Evolutionary conservation across 2,888 invertebrate genomes (phyloP), one percentile per base, ranked within the genome.

Genomic region (Monopis laevigella): DNA sequence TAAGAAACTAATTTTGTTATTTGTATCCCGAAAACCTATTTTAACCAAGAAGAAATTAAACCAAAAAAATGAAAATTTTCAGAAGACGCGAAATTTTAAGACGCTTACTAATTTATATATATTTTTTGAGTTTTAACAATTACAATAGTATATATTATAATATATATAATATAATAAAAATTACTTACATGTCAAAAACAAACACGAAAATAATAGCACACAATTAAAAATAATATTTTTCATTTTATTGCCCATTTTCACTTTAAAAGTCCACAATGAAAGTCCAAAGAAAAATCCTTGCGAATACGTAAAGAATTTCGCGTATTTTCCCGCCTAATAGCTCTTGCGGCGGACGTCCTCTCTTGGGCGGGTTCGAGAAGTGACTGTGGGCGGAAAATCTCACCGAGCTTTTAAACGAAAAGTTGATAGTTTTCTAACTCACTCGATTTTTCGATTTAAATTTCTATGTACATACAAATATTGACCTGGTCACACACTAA

Each of bases 121-220:
- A n/a, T n/a, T n/a, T n/a, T n/a, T n/a, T n/a, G n/a, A n/a, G n/a
- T n/a, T n/a, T n/a, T n/a, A n/a, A n/a, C n/a, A n/a, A n/a, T n/a
- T n/a, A n/a, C n/a, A n/a, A n/a, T n/a, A n/a, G n/a, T n/a, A n/a
- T n/a, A n/a, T n/a, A n/a, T n/a, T n/a, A n/a, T n/a, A n/a, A 29
- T 2, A 8, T 13, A 30, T 3, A 12, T 30, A 12, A 5, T 16
- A 3, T 17, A 34, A 34, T 17, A 34, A 5, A n/a, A 13, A 34
- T 16, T 36, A 36, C 36, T 36, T 36, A 36, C 36, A 11, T 4
- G 19, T 19, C 12, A 36, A 36, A 36, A 11, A 36, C 4, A 2
- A 7, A 32, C 6, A 2, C 6, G 4, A 21, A 12, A 13, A 21
- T 2, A 36, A 12, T 11, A 36, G 17, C 6, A 36, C 19, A 36